phyloP scores from a whole-genome alignment of 2,113 vertebrate species.

The Grantiella picta region DNA sequence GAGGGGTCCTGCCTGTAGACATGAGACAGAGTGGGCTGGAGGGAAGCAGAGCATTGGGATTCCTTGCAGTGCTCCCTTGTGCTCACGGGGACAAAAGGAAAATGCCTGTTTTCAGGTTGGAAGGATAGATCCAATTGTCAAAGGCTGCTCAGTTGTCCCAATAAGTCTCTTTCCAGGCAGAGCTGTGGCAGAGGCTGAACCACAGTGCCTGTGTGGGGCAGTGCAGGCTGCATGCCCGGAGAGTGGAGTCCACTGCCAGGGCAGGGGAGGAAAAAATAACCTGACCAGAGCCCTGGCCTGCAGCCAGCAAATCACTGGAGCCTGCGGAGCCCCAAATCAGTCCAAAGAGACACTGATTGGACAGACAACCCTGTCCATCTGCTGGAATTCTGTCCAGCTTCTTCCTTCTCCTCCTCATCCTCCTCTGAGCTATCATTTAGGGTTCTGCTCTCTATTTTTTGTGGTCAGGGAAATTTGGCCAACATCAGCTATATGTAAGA shows the following conservation, averaged over 20 bases:
- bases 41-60: not conserved
- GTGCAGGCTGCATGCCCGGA: rapidly evolving
- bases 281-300: not conserved
- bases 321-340: not conserved
- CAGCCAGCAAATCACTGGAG: not conserved
- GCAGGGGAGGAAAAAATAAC: not conserved
- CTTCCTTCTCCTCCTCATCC: not conserved
- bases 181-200: not conserved
- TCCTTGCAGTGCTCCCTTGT: not conserved
- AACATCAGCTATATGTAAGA: not conserved
- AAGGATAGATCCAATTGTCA: not conserved
- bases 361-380: rapidly evolving
- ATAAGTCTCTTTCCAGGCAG: not conserved
- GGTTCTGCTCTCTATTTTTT: not conserved
- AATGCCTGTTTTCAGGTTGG: not conserved
- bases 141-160: rapidly evolving
- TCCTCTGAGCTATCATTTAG: not conserved
- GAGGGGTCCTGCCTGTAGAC: not conserved
- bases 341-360: not conserved
- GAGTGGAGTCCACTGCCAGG: not conserved
- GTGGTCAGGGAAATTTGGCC: not conserved
- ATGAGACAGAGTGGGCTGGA: rapidly evolving
- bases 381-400: not conserved
- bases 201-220: rapidly evolving
- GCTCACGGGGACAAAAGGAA: not conserved